Evolutionary conservation across 2,888 invertebrate species (phyloP), one percentile per base, ranked within the genome.

Genomic region (Hyalella azteca): DNA sequence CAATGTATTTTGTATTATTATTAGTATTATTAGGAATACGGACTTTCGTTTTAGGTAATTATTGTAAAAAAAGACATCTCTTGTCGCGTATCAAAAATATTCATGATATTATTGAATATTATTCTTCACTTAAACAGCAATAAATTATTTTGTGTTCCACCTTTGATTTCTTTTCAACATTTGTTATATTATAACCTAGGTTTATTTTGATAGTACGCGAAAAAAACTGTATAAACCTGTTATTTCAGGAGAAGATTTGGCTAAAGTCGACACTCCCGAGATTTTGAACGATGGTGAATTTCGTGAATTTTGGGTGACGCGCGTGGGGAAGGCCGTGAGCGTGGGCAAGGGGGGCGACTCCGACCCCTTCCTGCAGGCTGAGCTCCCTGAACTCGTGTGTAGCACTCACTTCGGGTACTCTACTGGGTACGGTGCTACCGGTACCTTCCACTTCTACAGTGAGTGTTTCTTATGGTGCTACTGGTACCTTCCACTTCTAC

Each of bases 231-330:
- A n/a, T n/a, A n/a, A n/a, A n/a, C n/a, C n/a, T n/a, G n/a, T n/a
- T n/a, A n/a, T n/a, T 11, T 91, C 91, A 85, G 88, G 89, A 50
- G 89, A 90, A 39, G 91, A 92, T 0, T 90, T 90, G 79, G 89
- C 89, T 19, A 91, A 92, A 0, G 89, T 48, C 89, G 90, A 85
- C 45, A 91, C 91, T 1, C 87, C 88, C 7, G 88, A 90, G 36
- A 88, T 93, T 80, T 88, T 93, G 81, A 92, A 92, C 26, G 86
- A 90, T 4, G 88, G 91, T 7, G 91, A 93, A 86, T 89, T 91
- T 75, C 90, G 90, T 79, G 91, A 92, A 0, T 92, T 93, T 87
- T 92, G 91, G 89, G 90, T 93, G 36, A 80, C 83, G 15, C 79
- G 82, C 49, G 82, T 81, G 54, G 40, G 80, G 29, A 79, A 81